These are phyloP conservation scores for Panthera leo DNA, from an alignment of 2,113 vertebrate species.

Conservation along the genomic window DNA sequence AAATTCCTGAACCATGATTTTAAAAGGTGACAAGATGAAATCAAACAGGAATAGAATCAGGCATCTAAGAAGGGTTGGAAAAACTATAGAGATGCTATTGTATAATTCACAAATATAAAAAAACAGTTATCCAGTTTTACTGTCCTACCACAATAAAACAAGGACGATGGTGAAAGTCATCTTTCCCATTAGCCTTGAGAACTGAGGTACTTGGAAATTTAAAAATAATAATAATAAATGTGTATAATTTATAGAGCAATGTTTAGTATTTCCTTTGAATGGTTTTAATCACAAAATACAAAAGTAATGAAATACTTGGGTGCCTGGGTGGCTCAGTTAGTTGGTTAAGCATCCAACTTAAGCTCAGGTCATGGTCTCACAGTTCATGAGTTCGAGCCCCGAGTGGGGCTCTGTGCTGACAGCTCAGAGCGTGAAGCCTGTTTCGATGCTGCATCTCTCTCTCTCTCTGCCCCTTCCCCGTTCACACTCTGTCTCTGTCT, in stretches of 20 bases:
- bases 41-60: background rate
- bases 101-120: background rate
- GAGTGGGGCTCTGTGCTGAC: too few species aligned
- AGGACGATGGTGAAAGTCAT: background rate
- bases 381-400: too few species aligned
- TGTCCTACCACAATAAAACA: background rate
- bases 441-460: too few species aligned
- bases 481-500: too few species aligned
- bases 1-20: background rate
- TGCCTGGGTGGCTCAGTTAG: too few species aligned
- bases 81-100: background rate
- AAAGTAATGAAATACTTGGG: background rate
- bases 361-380: too few species aligned
- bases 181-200: background rate
- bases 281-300: background rate
- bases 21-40: background rate
- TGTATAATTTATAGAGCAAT: background rate
- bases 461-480: too few species aligned
- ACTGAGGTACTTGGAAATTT: background rate
- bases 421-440: too few species aligned
- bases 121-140: background rate
- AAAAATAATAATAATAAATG: background rate
- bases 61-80: background rate
- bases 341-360: too few species aligned
- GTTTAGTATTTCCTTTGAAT: background rate